Percentiles rank a stretch among this genome's conserved stretches.
Conservation (phyloP, 2,113 vertebrate genomes). For the Australoheros scitulus region DNA sequence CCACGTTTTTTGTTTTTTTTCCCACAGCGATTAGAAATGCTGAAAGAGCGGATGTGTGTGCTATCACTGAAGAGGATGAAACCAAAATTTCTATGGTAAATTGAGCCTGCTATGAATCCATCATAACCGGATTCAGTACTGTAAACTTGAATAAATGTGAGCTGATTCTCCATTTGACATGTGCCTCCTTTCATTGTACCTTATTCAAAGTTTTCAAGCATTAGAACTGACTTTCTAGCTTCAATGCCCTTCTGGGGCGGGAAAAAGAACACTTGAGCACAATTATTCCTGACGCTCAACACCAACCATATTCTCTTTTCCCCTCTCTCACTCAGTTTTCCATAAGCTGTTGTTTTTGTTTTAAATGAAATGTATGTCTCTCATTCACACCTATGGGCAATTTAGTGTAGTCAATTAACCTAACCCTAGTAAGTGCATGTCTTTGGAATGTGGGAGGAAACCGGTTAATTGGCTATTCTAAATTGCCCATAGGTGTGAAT, state of each 20-base stretch:
- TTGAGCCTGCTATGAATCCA: background rate
- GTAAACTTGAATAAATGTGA: background rate
- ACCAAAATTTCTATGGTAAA: background rate
- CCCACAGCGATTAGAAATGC: background rate
- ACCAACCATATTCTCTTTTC: background rate
- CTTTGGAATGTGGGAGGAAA: too few relatives aligned
- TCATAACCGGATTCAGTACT: background rate
- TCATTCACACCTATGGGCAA: too few relatives aligned
- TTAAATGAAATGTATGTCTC: background rate
- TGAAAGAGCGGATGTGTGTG: slow-evolving; percentile 9
- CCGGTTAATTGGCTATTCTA: too few relatives aligned
- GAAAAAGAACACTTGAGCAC: background rate
- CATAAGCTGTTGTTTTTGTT: background rate
- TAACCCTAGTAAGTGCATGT: too few relatives aligned
- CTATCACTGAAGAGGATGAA: slow-evolving; percentile 15
- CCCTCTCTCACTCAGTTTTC: background rate
- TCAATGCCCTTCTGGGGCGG: background rate
- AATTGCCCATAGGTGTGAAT: too few relatives aligned
- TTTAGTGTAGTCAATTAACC: too few relatives aligned
- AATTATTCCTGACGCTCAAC: background rate
- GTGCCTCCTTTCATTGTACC: background rate
- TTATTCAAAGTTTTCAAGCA: background rate
- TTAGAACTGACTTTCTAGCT: background rate
- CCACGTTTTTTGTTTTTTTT: background rate
- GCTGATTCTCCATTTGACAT: background rate